Conservation (phyloP, 2,888 invertebrate genomes). For the Tineola bisselliella region DNA sequence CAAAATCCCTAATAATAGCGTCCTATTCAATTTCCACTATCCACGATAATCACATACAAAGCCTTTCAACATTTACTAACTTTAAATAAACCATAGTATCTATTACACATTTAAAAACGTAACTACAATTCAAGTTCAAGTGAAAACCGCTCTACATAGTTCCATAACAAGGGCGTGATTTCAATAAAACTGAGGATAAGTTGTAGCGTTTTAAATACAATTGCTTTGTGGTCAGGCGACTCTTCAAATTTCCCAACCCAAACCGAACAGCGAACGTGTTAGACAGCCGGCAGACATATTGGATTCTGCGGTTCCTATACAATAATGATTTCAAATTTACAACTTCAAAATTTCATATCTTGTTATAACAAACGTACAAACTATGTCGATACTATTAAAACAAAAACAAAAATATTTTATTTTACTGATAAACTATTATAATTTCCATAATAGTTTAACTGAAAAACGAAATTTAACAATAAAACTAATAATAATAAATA, state of each 20-base stretch:
- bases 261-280: not conserved
- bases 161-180: not conserved
- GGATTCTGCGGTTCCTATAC: not conserved
- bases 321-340: not conserved
- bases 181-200: not conserved
- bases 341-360: not conserved
- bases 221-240: not conserved
- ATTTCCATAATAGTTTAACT: too few species aligned
- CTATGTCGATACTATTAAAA: too few species aligned
- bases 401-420: too few species aligned
- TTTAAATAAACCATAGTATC: not conserved
- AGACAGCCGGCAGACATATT: not conserved
- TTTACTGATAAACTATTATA: too few species aligned
- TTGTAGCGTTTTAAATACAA: not conserved
- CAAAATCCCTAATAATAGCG: too few species aligned
- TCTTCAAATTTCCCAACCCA: slow-evolving; percentile 1
- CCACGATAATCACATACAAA: too few species aligned
- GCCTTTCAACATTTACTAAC: not conserved
- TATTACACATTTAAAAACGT: not conserved
- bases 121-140: not conserved
- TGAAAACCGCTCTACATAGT: not conserved
- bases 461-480: too few species aligned
- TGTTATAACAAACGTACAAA: too few species aligned
- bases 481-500: too few species aligned
- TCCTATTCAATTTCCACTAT: too few species aligned